Conservation (phyloP, 2,797 vertebrate genomes). For the Podarcis siculus region DNA sequence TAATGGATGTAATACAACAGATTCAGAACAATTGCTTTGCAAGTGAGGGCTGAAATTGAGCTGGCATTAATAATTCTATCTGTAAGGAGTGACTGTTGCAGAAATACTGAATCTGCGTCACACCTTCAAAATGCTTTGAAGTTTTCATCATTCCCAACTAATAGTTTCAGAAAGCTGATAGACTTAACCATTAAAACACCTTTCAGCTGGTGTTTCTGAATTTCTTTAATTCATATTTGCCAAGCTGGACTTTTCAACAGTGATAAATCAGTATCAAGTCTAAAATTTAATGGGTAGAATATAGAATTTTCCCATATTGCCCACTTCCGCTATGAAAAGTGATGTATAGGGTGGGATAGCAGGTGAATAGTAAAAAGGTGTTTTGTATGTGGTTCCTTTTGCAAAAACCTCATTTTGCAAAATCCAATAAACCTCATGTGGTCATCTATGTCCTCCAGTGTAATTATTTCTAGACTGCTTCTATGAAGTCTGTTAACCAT, state of each 20-base stretch:
- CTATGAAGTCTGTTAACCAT: conserved; percentile 32
- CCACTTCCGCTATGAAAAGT: background rate
- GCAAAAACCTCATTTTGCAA: background rate
- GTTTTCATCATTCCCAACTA: background rate
- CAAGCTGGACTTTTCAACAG: background rate
- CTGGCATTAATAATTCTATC: conserved; percentile 16
- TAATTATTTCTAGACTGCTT: background rate
- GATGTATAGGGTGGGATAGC: background rate
- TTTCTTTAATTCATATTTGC: fast-evolving
- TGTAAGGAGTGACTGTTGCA: conserved; percentile 2
- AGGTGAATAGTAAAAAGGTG: no score
- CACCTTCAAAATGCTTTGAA: background rate
- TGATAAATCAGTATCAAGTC: background rate
- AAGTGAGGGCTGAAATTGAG: conserved; percentile 6
- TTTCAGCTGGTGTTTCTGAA: background rate
- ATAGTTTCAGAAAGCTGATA: background rate
- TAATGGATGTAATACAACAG: background rate
- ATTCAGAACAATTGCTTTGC: background rate
- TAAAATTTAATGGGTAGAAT: fast-evolving
- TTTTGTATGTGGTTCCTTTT: background rate
- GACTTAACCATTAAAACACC: background rate
- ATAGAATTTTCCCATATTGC: background rate
- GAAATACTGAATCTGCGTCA: background rate
- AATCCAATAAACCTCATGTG: background rate
- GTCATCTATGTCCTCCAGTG: background rate